Conservation (phyloP, 2,797 vertebrate genomes). For the Ceryle rudis region DNA sequence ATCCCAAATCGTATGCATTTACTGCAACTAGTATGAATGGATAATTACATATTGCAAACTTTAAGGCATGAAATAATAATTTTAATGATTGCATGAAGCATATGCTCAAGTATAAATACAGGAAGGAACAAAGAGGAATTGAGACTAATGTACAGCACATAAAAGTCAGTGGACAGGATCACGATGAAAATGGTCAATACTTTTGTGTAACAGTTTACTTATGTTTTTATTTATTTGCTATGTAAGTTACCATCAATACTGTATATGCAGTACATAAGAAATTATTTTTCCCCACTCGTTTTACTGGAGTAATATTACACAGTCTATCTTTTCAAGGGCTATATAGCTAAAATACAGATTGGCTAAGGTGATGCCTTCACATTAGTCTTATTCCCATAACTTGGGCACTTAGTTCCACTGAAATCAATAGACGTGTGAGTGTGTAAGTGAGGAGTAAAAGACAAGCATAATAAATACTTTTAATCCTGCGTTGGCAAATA, state of each 20-base stretch:
- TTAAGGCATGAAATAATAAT: slow-evolving; percentile 53
- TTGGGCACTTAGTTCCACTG: slow-evolving; percentile 40
- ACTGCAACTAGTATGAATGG: neutral
- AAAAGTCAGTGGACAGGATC: slow-evolving; percentile 45
- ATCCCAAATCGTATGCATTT: neutral
- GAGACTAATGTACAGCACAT: neutral
- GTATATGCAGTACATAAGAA: slow-evolving; percentile 2
- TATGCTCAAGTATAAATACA: slow-evolving; percentile 10
- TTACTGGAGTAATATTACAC: slow-evolving; percentile 35
- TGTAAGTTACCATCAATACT: slow-evolving; percentile 51
- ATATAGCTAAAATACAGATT: slow-evolving; percentile 32
- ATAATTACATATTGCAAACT: slow-evolving; percentile 43
- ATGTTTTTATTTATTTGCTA: slow-evolving; percentile 34
- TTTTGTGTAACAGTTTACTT: slow-evolving; percentile 48
- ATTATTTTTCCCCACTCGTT: neutral
- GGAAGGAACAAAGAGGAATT: slow-evolving; percentile 52
- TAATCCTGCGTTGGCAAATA: slow-evolving; percentile 24
- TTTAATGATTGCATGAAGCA: slow-evolving; percentile 14
- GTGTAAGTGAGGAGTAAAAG: slow-evolving; percentile 27
- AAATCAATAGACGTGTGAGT: slow-evolving; percentile 46
- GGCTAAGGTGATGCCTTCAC: slow-evolving; percentile 6
- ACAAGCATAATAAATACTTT: slow-evolving; percentile 55
- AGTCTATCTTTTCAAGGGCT: neutral
- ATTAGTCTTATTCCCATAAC: slow-evolving; percentile 50
- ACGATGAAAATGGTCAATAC: slow-evolving; percentile 44